These are phyloP conservation scores for Artemisiospiza belli DNA, from an alignment of 2,113 vertebrate genomes.

Conservation along the genomic window DNA sequence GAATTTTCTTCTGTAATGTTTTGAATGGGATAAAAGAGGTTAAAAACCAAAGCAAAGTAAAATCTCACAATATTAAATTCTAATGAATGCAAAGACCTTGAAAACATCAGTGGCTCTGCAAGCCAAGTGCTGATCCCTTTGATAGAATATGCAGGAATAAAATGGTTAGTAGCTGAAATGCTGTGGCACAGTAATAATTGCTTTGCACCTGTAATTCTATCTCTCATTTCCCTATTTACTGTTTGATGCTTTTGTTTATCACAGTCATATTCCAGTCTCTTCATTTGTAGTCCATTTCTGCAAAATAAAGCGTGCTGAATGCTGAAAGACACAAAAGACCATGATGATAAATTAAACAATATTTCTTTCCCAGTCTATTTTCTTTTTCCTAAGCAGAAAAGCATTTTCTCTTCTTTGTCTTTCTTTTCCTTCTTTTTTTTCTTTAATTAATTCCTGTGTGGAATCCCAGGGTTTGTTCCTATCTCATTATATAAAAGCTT, in stretches of 20 bases:
- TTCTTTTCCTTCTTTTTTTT: not conserved
- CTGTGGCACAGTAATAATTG: conserved; percentile 5
- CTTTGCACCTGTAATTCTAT: not conserved
- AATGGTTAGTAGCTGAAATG: conserved; percentile 12
- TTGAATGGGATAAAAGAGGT: conserved; percentile 26
- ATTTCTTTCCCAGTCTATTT: not conserved
- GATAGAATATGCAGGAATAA: conserved; percentile 47
- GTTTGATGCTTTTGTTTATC: conserved; percentile 57
- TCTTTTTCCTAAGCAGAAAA: not conserved
- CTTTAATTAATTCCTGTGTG: not conserved
- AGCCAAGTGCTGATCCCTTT: conserved; percentile 24
- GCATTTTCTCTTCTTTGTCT: not conserved
- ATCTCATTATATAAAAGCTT: not conserved
- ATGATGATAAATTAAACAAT: conserved; percentile 37
- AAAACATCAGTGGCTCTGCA: conserved; percentile 46
- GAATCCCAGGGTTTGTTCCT: not conserved
- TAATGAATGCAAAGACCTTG: conserved; percentile 70
- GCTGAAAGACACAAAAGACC: not conserved
- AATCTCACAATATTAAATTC: conserved; percentile 39
- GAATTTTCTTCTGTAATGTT: not conserved
- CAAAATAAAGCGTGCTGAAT: not conserved
- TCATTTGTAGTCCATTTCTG: conserved; percentile 12
- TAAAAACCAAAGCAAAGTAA: not conserved
- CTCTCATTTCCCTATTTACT: conserved; percentile 31
- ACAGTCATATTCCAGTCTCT: not conserved